phyloP scores from a whole-genome alignment of 2,797 vertebrate genomes.

The Spinus olivaceus region DNA sequence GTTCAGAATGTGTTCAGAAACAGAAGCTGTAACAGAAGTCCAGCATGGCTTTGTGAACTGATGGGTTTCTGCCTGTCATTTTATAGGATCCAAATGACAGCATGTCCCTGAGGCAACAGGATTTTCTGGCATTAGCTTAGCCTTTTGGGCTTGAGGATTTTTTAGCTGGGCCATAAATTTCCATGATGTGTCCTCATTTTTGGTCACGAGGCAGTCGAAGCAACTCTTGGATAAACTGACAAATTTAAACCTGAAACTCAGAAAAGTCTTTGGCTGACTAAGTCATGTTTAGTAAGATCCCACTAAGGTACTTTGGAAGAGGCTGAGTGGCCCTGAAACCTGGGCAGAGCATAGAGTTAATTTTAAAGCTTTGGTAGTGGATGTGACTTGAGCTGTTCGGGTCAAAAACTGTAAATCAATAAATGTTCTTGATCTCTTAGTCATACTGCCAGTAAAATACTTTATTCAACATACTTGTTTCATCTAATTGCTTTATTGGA shows the following conservation, averaged over 20 bases:
- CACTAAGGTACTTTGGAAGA: not conserved
- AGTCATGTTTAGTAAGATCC: not conserved
- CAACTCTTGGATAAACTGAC: not conserved
- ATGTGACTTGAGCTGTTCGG: not conserved
- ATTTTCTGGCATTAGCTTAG: not conserved
- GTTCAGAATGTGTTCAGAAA: not conserved
- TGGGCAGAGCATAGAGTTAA: not conserved
- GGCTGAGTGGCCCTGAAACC: not conserved
- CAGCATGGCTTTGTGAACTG: not conserved
- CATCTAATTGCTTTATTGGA: slow-evolving; percentile 68
- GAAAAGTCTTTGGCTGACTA: not conserved
- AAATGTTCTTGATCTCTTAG: slow-evolving; percentile 29
- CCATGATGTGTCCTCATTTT: not conserved
- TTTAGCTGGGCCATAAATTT: not conserved
- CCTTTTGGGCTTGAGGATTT: not conserved
- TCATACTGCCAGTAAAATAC: slow-evolving; percentile 56
- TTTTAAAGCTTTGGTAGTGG: not conserved
- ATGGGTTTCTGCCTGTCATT: not conserved
- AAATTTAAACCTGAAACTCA: not conserved
- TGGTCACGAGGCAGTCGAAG: not conserved
- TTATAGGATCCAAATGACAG: not conserved
- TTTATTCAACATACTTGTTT: slow-evolving; percentile 33
- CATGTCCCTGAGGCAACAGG: not conserved
- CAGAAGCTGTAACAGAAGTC: not conserved
- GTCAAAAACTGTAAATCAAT: slow-evolving; percentile 26